Conservation (phyloP, 2,888 invertebrate genomes). For the Platerodrilus igneus region DNA sequence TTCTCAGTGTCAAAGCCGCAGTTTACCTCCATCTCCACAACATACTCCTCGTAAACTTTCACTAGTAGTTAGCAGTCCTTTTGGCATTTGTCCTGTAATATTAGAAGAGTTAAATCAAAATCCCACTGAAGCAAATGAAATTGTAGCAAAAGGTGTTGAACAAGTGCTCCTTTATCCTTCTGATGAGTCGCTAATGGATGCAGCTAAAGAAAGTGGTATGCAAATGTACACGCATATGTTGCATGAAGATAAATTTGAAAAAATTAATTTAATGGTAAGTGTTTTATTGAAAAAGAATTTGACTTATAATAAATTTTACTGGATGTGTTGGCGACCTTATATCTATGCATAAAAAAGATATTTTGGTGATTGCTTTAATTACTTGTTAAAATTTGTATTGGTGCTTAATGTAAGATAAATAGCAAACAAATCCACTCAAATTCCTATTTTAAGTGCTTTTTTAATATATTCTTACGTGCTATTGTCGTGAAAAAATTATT, state of each 20-base stretch:
- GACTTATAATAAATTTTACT: too few relatives aligned
- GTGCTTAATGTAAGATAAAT: too few relatives aligned
- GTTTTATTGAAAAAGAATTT: slow-evolving; percentile 1
- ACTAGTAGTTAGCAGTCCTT: slow-evolving; percentile 57
- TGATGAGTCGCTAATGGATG: slow-evolving; percentile 80
- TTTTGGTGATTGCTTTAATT: too few relatives aligned
- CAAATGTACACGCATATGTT: slow-evolving; percentile 70
- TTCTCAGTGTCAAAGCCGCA: slow-evolving; percentile 54
- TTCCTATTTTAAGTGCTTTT: too few relatives aligned
- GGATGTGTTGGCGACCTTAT: too few relatives aligned
- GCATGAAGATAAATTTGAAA: slow-evolving; percentile 63
- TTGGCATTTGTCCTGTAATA: slow-evolving; percentile 50
- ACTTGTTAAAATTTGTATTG: too few relatives aligned
- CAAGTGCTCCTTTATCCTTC: slow-evolving; percentile 55
- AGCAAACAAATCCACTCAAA: too few relatives aligned
- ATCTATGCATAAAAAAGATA: too few relatives aligned
- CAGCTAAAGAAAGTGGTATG: slow-evolving; percentile 83
- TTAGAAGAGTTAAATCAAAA: slow-evolving; percentile 43
- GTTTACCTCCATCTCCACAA: slow-evolving; percentile 72
- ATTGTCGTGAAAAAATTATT: too few relatives aligned
- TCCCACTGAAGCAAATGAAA: slow-evolving; percentile 48
- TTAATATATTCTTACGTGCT: too few relatives aligned
- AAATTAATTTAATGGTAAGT: slow-evolving; percentile 83
- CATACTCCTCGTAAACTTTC: slow-evolving; percentile 70
- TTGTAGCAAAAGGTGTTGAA: slow-evolving; percentile 48